phyloP scores from a whole-genome alignment of 2,113 vertebrate species.

The Galemys pyrenaicus region DNA sequence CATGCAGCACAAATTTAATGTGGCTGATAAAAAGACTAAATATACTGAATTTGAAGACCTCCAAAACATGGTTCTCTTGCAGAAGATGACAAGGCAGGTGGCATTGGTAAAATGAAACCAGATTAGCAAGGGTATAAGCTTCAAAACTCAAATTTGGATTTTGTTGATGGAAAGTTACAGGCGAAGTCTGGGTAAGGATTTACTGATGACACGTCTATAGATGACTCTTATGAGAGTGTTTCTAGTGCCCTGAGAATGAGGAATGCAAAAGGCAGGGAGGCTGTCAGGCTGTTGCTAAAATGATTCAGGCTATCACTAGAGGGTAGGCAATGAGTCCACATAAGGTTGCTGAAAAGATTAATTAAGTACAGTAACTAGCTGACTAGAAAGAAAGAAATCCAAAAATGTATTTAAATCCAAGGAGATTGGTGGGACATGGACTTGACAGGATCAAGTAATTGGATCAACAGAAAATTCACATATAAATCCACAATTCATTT shows the following conservation, averaged over 20 bases:
- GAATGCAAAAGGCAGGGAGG: background rate
- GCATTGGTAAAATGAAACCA: background rate
- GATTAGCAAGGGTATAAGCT: background rate
- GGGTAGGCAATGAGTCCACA: background rate
- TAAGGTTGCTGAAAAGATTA: background rate
- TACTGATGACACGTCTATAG: background rate
- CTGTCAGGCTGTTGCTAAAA: background rate
- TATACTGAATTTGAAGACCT: background rate
- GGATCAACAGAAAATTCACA: background rate
- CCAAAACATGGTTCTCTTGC: background rate
- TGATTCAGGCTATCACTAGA: background rate
- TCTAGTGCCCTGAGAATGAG: background rate
- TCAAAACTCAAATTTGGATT: background rate
- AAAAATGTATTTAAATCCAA: constrained; percentile 8
- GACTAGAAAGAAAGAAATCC: background rate
- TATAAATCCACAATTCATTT: background rate
- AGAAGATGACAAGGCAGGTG: background rate
- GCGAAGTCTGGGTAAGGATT: background rate
- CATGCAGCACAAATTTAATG: background rate
- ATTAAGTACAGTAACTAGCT: background rate
- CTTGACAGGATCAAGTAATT: background rate
- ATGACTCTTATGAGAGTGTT: constrained; percentile 4
- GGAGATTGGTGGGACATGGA: background rate
- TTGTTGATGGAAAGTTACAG: background rate
- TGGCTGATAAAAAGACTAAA: background rate